Conservation (phyloP, 2,113 vertebrate species). For the Argyrosomus japonicus region DNA sequence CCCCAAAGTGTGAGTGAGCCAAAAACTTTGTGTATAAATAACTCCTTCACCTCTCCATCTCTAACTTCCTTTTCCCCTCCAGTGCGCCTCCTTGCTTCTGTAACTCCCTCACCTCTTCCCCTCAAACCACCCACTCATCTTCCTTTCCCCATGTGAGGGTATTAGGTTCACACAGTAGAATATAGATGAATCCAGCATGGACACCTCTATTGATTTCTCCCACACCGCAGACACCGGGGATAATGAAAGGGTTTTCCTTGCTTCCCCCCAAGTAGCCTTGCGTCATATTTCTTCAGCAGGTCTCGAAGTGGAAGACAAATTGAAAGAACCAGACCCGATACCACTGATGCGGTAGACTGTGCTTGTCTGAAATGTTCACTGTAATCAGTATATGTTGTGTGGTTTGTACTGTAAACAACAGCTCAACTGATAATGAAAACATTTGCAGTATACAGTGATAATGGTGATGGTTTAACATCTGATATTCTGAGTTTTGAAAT, state of each 20-base stretch:
- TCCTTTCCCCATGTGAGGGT: conserved; percentile 61
- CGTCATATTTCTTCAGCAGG: conserved; percentile 70
- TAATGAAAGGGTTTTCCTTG: conserved; percentile 79
- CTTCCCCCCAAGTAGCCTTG: conserved; percentile 42
- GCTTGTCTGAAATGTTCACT: conserved; percentile 33
- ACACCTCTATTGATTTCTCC: conserved; percentile 79
- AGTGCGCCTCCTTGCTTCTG: conserved; percentile 21
- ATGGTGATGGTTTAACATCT: no score
- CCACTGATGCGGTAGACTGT: conserved; percentile 10
- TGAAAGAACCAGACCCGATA: conserved; percentile 37
- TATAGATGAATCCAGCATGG: conserved; percentile 76
- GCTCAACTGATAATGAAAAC: background rate
- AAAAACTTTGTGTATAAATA: conserved; percentile 47
- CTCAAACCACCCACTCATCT: conserved; percentile 67
- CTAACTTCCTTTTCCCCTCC: conserved; percentile 47
- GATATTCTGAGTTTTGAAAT: no score
- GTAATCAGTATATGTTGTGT: conserved; percentile 27
- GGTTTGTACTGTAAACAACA: conserved; percentile 18
- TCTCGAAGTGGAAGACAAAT: conserved; percentile 51
- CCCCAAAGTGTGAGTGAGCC: conserved; percentile 35
- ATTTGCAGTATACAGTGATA: no score
- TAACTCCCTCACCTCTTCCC: conserved; percentile 63
- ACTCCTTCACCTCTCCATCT: conserved; percentile 58
- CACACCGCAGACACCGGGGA: conserved; percentile 69
- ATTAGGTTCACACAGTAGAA: conserved; percentile 77